Percentiles rank a stretch among this genome's conserved stretches.
Conservation (phyloP, 2,797 vertebrate species). For the Microctenopoma stevenorrisi region DNA sequence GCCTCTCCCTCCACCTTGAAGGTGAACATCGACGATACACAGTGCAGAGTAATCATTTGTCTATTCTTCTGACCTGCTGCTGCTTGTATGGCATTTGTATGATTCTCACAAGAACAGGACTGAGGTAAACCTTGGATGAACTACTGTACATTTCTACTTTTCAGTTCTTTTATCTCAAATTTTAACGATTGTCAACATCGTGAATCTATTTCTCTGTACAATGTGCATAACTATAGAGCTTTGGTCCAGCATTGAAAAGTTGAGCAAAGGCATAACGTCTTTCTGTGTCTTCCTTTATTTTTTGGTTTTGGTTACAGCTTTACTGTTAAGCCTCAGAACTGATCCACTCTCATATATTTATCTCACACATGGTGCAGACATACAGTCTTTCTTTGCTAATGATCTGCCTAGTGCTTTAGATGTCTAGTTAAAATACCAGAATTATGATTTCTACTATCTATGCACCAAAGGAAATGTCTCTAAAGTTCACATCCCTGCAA, state of each 20-base stretch:
- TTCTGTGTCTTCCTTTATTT: slow-evolving; percentile 78
- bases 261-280: slow-evolving; percentile 88
- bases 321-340: slow-evolving; percentile 86
- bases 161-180: slow-evolving; percentile 87
- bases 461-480: neutral
- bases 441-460: neutral
- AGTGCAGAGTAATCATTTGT: slow-evolving; percentile 68
- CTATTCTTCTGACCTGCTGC: slow-evolving; percentile 63
- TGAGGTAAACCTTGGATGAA: slow-evolving; percentile 92
- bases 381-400: slow-evolving; percentile 36
- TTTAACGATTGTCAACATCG: slow-evolving; percentile 97
- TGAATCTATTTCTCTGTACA: slow-evolving; percentile 97
- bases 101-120: slow-evolving; percentile 87
- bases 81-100: slow-evolving; percentile 69
- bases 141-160: slow-evolving; percentile 83
- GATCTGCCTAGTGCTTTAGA: slow-evolving; percentile 4
- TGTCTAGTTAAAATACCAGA: slow-evolving; percentile 6
- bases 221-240: slow-evolving; percentile 99
- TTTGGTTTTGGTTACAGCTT: slow-evolving; percentile 97
- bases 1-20: slow-evolving; percentile 61
- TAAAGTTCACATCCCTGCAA: neutral
- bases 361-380: slow-evolving; percentile 40
- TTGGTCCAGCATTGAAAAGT: slow-evolving; percentile 99
- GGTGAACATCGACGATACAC: slow-evolving; percentile 83
- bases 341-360: slow-evolving; percentile 38